phyloP scores from a whole-genome alignment of 2,888 invertebrate species.

The Meliscaeva auricollis region DNA sequence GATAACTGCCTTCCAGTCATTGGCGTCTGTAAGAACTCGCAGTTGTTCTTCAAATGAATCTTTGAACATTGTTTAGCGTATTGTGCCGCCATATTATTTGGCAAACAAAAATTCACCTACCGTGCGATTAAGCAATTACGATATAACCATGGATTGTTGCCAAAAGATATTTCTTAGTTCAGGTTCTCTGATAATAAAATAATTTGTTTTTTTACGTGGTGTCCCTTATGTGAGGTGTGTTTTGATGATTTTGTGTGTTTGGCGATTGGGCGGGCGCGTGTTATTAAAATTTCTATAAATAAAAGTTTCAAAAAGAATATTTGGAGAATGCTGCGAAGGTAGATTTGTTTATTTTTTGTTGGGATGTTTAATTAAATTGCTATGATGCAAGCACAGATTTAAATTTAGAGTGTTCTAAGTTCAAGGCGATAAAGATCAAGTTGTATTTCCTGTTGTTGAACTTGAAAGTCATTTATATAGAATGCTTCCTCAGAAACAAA shows the following conservation, averaged over 20 bases:
- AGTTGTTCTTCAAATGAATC: slow-evolving; percentile 65
- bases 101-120: not conserved
- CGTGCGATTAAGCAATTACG: not conserved
- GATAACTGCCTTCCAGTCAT: slow-evolving; percentile 85
- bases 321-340: slow-evolving; percentile 9
- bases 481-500: not conserved
- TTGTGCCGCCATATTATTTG: not conserved
- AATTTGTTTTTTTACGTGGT: not conserved
- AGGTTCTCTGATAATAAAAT: slow-evolving; percentile 46
- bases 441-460: slow-evolving; percentile 27
- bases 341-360: not conserved
- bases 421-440: slow-evolving; percentile 16
- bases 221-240: slow-evolving; percentile 31
- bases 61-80: slow-evolving; percentile 51
- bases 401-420: slow-evolving; percentile 17
- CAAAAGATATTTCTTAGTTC: slow-evolving; percentile 44
- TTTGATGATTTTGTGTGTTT: slow-evolving; percentile 24
- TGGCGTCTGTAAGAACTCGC: slow-evolving; percentile 57
- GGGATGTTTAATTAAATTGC: not conserved
- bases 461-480: slow-evolving; percentile 1
- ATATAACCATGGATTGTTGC: slow-evolving; percentile 40
- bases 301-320: slow-evolving; percentile 3
- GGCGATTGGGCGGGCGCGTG: slow-evolving; percentile 6
- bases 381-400: not conserved
- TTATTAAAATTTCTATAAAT: slow-evolving; percentile 41